A percentile compares a stretch with the other conserved stretches of the same genome.
Evolutionary conservation across 2,888 invertebrate genomes (phyloP).

Genomic region (Hololepta plana): DNA sequence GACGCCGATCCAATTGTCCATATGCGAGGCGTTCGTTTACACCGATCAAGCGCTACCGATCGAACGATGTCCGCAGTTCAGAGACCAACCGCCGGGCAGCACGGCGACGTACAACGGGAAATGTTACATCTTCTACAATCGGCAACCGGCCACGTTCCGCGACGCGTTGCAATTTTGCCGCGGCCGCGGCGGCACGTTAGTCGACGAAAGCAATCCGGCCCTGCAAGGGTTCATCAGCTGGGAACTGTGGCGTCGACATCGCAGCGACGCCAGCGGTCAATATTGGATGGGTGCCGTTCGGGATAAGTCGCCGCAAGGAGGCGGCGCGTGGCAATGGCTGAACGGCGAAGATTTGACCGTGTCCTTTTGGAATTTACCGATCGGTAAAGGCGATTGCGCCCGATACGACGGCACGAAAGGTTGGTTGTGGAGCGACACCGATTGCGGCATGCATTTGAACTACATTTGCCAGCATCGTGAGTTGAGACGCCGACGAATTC

Average conservation of each 20-base stretch:
- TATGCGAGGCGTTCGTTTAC: conserved; percentile 88
- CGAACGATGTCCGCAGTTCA: conserved; percentile 79
- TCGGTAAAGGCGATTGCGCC: conserved; percentile 69
- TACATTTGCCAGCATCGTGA: conserved; percentile 89
- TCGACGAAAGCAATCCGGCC: conserved; percentile 86
- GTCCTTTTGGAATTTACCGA: conserved; percentile 82
- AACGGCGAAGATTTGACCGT: conserved; percentile 75
- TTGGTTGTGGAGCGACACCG: conserved; percentile 89
- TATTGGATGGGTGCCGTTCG: conserved; percentile 90
- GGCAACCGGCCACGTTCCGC: conserved; percentile 63
- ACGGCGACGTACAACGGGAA: conserved; percentile 89
- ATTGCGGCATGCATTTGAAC: conserved; percentile 66
- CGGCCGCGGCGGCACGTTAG: conserved; percentile 48
- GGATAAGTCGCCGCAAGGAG: conserved; percentile 48
- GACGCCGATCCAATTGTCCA: conserved; percentile 57
- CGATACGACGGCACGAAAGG: conserved; percentile 84
- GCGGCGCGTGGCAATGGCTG: conserved; percentile 74
- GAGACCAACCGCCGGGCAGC: conserved; percentile 84
- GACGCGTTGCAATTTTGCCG: conserved; percentile 68
- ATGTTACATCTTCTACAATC: conserved; percentile 85
- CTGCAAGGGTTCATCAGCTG: conserved; percentile 87
- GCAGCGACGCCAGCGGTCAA: conserved; percentile 78
- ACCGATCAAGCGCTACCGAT: conserved; percentile 84
- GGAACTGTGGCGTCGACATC: conserved; percentile 83
- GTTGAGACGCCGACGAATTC: no score